Conservation (phyloP, 2,113 vertebrate species). For the Kobus ellipsiprymnus region DNA sequence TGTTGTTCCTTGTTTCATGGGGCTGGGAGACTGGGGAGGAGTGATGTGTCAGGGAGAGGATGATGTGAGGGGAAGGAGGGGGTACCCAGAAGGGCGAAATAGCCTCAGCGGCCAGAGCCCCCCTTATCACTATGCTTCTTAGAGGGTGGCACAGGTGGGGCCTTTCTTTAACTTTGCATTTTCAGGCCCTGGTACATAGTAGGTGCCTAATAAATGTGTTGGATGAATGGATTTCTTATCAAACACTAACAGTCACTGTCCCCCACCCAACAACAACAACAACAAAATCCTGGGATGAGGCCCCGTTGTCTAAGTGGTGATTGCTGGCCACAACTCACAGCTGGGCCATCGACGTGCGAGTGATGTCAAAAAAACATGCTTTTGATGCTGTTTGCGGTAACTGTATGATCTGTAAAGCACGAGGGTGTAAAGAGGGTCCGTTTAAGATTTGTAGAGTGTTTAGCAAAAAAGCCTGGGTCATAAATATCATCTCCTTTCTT, state of each 20-base stretch:
- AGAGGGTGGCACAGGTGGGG: background rate
- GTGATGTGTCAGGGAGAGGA: background rate
- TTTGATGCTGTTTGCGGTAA: background rate
- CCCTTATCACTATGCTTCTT: background rate
- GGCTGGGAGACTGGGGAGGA: background rate
- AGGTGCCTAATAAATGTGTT: background rate
- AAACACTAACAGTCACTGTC: background rate
- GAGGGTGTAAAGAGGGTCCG: background rate
- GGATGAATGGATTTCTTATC: background rate
- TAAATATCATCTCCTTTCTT: background rate
- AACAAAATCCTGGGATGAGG: background rate
- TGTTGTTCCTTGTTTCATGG: background rate
- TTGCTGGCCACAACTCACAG: background rate
- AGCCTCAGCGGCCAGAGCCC: background rate
- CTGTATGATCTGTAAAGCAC: background rate
- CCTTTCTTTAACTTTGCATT: background rate
- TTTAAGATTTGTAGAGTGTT: background rate
- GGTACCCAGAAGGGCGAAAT: background rate
- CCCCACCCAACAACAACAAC: background rate
- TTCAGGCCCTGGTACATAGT: background rate
- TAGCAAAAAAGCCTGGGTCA: background rate
- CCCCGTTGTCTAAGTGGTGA: background rate
- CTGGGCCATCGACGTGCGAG: background rate
- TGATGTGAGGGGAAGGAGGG: background rate
- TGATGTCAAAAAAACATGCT: background rate